These are phyloP conservation scores for Gymnocephalus cernua DNA, from an alignment of 2,113 vertebrate species.

Conservation along the genomic window DNA sequence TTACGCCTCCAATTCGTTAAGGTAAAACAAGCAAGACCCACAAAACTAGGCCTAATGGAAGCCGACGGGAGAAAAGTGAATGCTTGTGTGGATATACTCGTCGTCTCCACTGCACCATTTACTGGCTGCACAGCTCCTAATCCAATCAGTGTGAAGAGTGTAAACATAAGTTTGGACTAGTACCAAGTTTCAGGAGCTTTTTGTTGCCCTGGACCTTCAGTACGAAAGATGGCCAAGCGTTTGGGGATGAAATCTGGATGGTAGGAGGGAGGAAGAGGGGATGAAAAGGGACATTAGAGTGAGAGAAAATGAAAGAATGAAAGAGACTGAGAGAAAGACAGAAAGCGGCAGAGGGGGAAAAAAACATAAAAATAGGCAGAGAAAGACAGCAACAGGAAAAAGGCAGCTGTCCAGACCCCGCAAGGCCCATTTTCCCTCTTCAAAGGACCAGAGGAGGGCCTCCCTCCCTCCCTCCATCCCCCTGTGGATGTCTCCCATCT, in stretches of 20 bases:
- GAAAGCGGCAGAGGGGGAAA: neutral
- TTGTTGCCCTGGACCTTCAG: conserved; percentile 9
- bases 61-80: neutral
- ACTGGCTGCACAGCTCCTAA: conserved; percentile 1
- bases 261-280: neutral
- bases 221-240: neutral
- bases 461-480: conserved; percentile 1
- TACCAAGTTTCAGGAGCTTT: neutral
- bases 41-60: neutral
- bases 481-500: conserved; percentile 42
- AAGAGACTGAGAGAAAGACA: neutral
- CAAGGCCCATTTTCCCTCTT: conserved; percentile 45
- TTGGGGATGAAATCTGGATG: neutral
- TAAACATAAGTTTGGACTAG: conserved; percentile 29
- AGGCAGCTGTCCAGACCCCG: conserved; percentile 53
- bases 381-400: conserved; percentile 10
- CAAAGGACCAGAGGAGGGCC: conserved; percentile 39
- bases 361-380: neutral
- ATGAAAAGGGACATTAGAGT: neutral
- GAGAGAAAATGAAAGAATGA: neutral
- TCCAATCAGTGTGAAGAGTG: conserved; percentile 17
- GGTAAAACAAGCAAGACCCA: neutral
- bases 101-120: neutral
- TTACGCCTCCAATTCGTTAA: neutral
- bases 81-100: conserved; percentile 5